These are phyloP conservation scores for Gasteruption jaculator DNA, from an alignment of 2,888 invertebrate species.

Conservation along the genomic window DNA sequence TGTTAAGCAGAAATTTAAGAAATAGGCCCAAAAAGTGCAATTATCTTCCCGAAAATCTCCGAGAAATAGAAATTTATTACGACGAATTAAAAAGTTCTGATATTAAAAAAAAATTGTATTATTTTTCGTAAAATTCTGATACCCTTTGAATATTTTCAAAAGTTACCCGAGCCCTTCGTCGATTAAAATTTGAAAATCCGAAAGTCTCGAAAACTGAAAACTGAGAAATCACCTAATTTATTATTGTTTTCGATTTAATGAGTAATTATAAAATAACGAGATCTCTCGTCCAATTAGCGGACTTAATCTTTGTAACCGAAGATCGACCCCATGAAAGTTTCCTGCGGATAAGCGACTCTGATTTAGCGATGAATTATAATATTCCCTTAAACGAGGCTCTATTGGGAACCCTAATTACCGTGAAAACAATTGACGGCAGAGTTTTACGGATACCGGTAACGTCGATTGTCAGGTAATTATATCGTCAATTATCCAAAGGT, in stretches of 20 bases:
- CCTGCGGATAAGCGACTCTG: constrained; percentile 62
- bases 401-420: constrained; percentile 63
- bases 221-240: constrained; percentile 3
- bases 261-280: constrained; percentile 13
- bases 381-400: constrained; percentile 69
- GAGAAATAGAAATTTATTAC: too few species aligned
- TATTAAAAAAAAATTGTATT: too few species aligned
- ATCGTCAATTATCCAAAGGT: constrained; percentile 3
- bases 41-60: too few species aligned
- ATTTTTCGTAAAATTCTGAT: too few species aligned
- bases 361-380: constrained; percentile 61
- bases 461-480: constrained; percentile 62
- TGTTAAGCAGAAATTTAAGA: too few species aligned
- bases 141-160: too few species aligned
- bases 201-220: background rate
- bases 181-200: too few species aligned
- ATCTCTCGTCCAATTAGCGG: constrained; percentile 54
- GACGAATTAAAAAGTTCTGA: too few species aligned
- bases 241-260: too few species aligned
- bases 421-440: constrained; percentile 69
- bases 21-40: too few species aligned
- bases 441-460: constrained; percentile 65
- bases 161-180: too few species aligned
- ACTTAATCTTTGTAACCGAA: constrained; percentile 70
- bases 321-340: constrained; percentile 68